Base-by-base conservation (phyloP, 1,140 invertebrate species). In the Tetragnatha versicolor region DNA sequence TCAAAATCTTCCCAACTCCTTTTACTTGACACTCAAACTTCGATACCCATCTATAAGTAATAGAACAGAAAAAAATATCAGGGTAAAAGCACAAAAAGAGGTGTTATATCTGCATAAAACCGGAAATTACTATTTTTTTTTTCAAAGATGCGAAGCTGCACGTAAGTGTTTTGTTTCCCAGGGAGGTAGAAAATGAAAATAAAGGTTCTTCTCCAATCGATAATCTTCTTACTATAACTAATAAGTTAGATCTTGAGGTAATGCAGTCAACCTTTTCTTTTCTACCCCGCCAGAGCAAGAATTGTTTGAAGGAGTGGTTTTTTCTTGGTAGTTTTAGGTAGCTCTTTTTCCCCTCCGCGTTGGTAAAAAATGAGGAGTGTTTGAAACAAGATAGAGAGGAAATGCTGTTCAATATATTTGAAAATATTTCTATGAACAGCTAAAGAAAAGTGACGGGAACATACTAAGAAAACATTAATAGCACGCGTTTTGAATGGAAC, bases 71-170 rank as follows among this genome's bases (percentile, higher is more conserved):
- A 70, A 39, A 39, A 70, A n/a, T n/a, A 20, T 20, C 1, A 33
- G 14, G 35, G 17, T 35, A 9, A 14, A 45, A 45, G 42, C 12
- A n/a, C 10, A n/a, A 45, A 45, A 49, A 68, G 33, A 31, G 9
- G 10, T 17, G 55, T 29, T 7, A 17, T n/a, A 45, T 42, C 69
- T 47, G 69, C 53, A 55, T 73, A 35, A 73, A 73, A 53, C 69
- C 58, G 69, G 69, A 73, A 60, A 73, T 73, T 73, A 60, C 69
- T 20, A 33, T 73, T 73, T 73, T 72, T 73, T 25, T 60, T 20
- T 10, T 12, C 14, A 5, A 51, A 35, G 51, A 35, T 60, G 37
- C 60, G 22, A 35, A 60, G 25, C 37, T 31, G 58, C 29, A 2
- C 25, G 42, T 73, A 60, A 73, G 68, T 49, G 53, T 22, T 45